A percentile compares a stretch with the other conserved stretches of the same genome.
phyloP scores from a whole-genome alignment of 2,797 vertebrate genomes.

The Aplochiton taeniatus region DNA sequence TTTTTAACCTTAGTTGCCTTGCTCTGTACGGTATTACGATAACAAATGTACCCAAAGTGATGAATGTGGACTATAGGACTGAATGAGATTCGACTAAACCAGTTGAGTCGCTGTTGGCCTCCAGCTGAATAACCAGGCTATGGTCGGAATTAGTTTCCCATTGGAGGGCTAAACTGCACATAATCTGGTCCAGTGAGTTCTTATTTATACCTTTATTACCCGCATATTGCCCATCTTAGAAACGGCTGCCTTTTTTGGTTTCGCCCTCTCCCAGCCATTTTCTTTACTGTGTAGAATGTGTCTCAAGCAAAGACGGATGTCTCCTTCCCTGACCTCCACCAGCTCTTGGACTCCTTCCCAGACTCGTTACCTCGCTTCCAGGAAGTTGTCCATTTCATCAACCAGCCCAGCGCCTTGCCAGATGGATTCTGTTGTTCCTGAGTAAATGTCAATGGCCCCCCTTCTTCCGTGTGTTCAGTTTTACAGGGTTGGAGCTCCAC shows the following conservation, averaged over 20 bases:
- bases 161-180: too few relatives aligned
- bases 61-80: too few relatives aligned
- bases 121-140: too few relatives aligned
- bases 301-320: neutral
- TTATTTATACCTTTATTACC: too few relatives aligned
- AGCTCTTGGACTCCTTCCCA: conserved; percentile 11
- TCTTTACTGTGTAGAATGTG: neutral
- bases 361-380: conserved; percentile 13
- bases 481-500: neutral
- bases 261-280: neutral
- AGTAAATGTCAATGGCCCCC: neutral
- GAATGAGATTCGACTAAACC: too few relatives aligned
- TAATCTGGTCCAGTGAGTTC: too few relatives aligned
- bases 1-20: too few relatives aligned
- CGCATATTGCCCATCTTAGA: too few relatives aligned
- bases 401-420: conserved; percentile 4
- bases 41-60: too few relatives aligned
- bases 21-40: too few relatives aligned
- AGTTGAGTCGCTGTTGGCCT: too few relatives aligned
- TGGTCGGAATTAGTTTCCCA: too few relatives aligned
- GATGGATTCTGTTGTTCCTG: neutral
- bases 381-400: conserved; percentile 19
- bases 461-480: neutral
- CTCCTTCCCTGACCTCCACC: neutral
- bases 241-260: neutral